Base-by-base conservation (phyloP, 2,888 invertebrate species). In the Anoncus sp. region DNA sequence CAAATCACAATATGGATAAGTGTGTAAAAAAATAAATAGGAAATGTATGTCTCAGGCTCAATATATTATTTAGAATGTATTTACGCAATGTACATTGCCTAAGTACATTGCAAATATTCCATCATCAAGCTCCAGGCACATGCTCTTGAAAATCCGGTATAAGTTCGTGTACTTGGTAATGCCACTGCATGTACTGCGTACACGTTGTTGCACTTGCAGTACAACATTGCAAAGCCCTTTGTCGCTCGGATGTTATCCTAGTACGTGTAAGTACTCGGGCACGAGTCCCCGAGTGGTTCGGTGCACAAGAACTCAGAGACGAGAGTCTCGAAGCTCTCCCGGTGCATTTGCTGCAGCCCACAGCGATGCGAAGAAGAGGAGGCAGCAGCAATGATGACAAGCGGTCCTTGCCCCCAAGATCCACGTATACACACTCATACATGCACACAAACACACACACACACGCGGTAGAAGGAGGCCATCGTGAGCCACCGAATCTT, bases 251-350 rank as follows among this genome's bases (percentile, higher is more conserved):
- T 82, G 82, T 75, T 80, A 79, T 73, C 82, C 82, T 82, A 80
- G 80, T 82, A 80, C 79, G 75, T 80, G 77, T 77, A 80, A 80
- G 82, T 82, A 82, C 82, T 75, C 71, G 57, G 57, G 78, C 79
- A 80, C 82, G 82, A 80, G 80, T 80, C 75, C 77, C 65, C 60
- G 67, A 47, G 55, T 73, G 70, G 24, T 53, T 70, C 20, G 24
- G 63, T 63, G 71, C 79, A 67, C 67, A 18, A 75, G 63, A 67
- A 75, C 38, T 53, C 51, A n/a, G 45, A 27, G 14, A 47, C 24
- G 47, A 75, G 69, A 75, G 6, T 71, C 20, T 65, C 43, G 24
- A 43, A 75, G 60, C 53, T 71, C 43, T 66, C 47, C 20, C 49
- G 67, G 53, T 70, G 75, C 77, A 72, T 63, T n/a, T 49, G 22